These are phyloP conservation scores for Capitella teleta DNA, from an alignment of 1,140 invertebrate species.

Conservation along the genomic window DNA sequence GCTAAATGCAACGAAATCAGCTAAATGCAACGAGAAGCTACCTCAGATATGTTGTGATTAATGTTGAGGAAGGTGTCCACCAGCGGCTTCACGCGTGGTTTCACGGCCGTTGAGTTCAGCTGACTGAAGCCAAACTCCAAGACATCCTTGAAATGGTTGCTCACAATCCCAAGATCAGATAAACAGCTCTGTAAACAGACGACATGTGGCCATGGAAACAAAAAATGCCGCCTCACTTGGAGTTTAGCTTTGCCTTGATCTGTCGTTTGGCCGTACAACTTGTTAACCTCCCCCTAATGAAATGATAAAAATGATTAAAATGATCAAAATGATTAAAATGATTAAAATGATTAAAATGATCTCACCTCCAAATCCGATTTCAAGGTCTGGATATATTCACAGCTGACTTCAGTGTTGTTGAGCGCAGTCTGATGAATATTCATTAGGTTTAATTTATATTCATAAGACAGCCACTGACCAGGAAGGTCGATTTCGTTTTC, in stretches of 20 bases:
- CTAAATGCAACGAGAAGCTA: slow-evolving; percentile 39
- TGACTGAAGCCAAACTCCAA: slow-evolving; percentile 77
- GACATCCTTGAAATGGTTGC: slow-evolving; percentile 61
- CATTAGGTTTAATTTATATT: neutral
- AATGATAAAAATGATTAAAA: neutral
- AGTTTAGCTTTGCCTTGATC: slow-evolving; percentile 40
- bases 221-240: slow-evolving; percentile 21
- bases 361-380: slow-evolving; percentile 54
- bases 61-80: slow-evolving; percentile 67
- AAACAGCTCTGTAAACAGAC: slow-evolving; percentile 42
- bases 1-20: neutral
- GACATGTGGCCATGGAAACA: too few relatives aligned
- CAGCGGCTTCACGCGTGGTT: slow-evolving; percentile 75
- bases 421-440: slow-evolving; percentile 80
- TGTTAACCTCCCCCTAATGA: slow-evolving; percentile 33
- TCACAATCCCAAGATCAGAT: slow-evolving; percentile 62
- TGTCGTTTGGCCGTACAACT: slow-evolving; percentile 31
- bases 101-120: slow-evolving; percentile 66
- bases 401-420: slow-evolving; percentile 85
- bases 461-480: slow-evolving; percentile 55
- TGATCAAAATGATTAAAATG: neutral
- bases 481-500: slow-evolving; percentile 54
- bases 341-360: neutral
- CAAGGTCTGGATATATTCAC: slow-evolving; percentile 76
- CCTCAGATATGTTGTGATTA: slow-evolving; percentile 71